These are phyloP conservation scores for Theocolax elegans DNA, from an alignment of 1,140 invertebrate genomes.

Conservation along the genomic window DNA sequence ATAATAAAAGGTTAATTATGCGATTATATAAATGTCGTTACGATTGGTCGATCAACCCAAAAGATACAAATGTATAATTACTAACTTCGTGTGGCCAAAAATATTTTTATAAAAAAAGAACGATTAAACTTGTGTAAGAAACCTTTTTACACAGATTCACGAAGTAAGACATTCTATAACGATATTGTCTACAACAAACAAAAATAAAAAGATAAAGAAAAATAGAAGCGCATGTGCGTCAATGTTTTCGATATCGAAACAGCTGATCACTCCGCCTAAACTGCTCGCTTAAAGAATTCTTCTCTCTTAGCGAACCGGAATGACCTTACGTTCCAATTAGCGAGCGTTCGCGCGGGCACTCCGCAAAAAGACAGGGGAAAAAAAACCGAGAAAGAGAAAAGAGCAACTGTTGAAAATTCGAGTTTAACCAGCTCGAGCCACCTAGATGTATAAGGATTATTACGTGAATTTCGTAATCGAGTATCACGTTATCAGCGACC, in stretches of 20 bases:
- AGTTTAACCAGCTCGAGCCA: conserved; percentile 21
- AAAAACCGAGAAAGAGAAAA: neutral
- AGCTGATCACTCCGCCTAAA: conserved; percentile 15
- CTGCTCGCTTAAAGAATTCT: too few species aligned
- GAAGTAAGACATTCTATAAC: neutral
- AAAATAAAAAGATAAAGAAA: neutral
- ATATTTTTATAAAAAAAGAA: too few species aligned
- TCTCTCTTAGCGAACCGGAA: neutral
- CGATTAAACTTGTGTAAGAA: too few species aligned
- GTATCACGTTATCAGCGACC: conserved; percentile 22
- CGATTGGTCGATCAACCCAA: too few species aligned
- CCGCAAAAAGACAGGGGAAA: neutral
- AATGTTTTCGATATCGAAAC: conserved; percentile 24
- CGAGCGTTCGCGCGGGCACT: neutral
- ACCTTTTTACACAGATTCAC: neutral
- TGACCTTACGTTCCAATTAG: conserved; percentile 37
- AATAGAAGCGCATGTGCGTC: neutral
- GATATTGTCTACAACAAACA: neutral
- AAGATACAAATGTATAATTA: too few species aligned
- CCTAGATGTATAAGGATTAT: conserved; percentile 20
- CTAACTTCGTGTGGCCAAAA: too few species aligned
- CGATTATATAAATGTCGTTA: too few species aligned
- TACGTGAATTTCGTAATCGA: conserved; percentile 33
- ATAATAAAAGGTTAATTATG: too few species aligned
- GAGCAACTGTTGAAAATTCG: conserved; percentile 31